phyloP scores from a whole-genome alignment of 2,888 invertebrate genomes.

The Herminia tarsipennalis region DNA sequence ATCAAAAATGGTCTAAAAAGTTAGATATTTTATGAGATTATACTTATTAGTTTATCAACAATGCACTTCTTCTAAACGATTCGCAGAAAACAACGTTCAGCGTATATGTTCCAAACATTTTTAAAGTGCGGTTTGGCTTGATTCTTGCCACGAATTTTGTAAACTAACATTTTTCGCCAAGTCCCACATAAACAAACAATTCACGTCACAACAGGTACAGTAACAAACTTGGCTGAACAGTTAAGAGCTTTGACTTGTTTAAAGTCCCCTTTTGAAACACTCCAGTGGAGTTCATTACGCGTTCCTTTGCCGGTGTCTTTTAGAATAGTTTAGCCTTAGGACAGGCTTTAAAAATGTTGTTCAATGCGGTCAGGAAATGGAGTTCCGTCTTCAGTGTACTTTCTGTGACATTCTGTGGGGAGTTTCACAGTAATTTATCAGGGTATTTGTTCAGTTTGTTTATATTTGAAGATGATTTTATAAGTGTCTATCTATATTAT shows the following conservation, averaged over 20 bases:
- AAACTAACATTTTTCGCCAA: not conserved
- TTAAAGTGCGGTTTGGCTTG: too few species aligned
- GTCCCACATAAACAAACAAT: not conserved
- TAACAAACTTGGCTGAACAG: slow-evolving; percentile 31
- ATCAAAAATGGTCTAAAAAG: too few species aligned
- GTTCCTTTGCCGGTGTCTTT: slow-evolving; percentile 43
- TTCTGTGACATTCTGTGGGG: slow-evolving; percentile 30
- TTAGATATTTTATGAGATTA: too few species aligned
- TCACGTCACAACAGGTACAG: slow-evolving; percentile 15
- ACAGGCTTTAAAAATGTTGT: slow-evolving; percentile 28
- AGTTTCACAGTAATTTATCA: slow-evolving; percentile 39
- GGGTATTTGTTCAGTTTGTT: slow-evolving; percentile 24
- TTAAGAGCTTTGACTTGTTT: slow-evolving; percentile 41
- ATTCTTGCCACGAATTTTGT: too few species aligned
- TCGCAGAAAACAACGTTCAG: too few species aligned
- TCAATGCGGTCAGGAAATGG: slow-evolving; percentile 18
- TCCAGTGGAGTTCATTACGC: slow-evolving; percentile 42
- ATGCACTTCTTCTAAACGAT: too few species aligned
- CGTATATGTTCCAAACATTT: too few species aligned
- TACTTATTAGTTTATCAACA: too few species aligned
- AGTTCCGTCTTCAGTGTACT: slow-evolving; percentile 11
- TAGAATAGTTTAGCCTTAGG: slow-evolving; percentile 38
- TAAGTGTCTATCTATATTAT: not conserved
- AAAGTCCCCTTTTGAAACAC: slow-evolving; percentile 41
- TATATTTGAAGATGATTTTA: not conserved